Conservation (phyloP, 2,113 vertebrate species). For the Corythaeola cristata region DNA sequence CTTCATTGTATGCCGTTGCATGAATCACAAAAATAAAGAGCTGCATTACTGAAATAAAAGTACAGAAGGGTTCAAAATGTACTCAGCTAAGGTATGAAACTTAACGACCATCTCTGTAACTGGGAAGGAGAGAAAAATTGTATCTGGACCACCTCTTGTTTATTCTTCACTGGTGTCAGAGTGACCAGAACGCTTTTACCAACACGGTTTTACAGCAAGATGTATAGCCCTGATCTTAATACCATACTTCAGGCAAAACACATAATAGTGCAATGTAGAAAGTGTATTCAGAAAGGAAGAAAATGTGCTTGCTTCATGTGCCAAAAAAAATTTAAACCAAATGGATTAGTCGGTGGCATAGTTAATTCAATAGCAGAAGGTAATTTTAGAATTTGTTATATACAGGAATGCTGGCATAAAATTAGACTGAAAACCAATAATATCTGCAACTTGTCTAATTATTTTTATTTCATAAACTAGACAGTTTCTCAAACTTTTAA, state of each 20-base stretch:
- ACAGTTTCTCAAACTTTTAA: neutral
- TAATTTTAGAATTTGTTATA: neutral
- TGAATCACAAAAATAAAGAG: neutral
- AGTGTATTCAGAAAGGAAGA: neutral
- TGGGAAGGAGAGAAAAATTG: neutral
- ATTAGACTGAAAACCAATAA: neutral
- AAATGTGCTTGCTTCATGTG: neutral
- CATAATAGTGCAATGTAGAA: neutral
- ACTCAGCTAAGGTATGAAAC: neutral
- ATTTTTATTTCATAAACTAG: neutral
- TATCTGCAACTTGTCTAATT: neutral
- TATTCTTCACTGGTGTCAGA: neutral
- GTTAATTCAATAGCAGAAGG: constrained; percentile 28
- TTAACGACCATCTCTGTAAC: neutral
- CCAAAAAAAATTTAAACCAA: neutral
- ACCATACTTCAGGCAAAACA: constrained; percentile 26
- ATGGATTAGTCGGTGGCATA: neutral
- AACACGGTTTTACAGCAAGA: neutral
- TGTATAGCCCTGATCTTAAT: neutral
- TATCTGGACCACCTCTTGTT: neutral
- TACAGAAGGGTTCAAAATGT: neutral
- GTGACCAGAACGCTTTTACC: neutral
- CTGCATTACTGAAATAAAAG: neutral
- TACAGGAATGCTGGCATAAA: neutral
- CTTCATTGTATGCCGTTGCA: neutral